Percentiles rank a stretch among this genome's conserved stretches.
These are phyloP conservation scores for Ericerus pela DNA, from an alignment of 1,140 invertebrate genomes.

Conservation along the genomic window DNA sequence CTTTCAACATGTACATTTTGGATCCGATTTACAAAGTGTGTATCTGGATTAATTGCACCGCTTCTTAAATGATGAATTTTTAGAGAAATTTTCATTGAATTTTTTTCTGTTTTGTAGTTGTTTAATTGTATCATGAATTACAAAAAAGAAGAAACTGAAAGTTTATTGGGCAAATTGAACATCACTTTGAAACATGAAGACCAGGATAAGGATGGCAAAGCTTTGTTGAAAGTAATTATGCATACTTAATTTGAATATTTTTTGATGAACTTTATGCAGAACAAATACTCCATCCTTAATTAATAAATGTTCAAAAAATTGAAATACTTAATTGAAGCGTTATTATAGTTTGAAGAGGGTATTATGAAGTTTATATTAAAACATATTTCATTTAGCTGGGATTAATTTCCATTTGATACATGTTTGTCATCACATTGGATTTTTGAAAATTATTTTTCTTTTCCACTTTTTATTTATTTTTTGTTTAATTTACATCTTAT, in stretches of 20 bases:
- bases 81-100: not conserved
- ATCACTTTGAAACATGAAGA: conserved; percentile 89
- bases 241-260: not conserved
- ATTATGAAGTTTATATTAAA: too few species aligned
- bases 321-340: too few species aligned
- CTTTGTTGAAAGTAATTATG: conserved; percentile 56
- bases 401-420: too few species aligned
- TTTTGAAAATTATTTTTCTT: not conserved
- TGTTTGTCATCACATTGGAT: too few species aligned
- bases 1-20: conserved; percentile 96
- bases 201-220: conserved; percentile 88
- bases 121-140: conserved; percentile 98
- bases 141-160: conserved; percentile 85
- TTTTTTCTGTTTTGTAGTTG: conserved; percentile 39
- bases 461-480: not conserved
- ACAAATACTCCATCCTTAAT: too few species aligned
- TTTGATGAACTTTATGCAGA: too few species aligned
- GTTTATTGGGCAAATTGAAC: conserved; percentile 72
- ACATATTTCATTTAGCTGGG: too few species aligned
- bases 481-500: conserved; percentile 13
- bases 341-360: too few species aligned
- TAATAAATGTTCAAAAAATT: too few species aligned
- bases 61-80: not conserved
- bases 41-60: not conserved
- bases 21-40: conserved; percentile 93